Evolutionary conservation across 1,140 invertebrate genomes (phyloP).

Genomic region (Leucophenga varia): DNA sequence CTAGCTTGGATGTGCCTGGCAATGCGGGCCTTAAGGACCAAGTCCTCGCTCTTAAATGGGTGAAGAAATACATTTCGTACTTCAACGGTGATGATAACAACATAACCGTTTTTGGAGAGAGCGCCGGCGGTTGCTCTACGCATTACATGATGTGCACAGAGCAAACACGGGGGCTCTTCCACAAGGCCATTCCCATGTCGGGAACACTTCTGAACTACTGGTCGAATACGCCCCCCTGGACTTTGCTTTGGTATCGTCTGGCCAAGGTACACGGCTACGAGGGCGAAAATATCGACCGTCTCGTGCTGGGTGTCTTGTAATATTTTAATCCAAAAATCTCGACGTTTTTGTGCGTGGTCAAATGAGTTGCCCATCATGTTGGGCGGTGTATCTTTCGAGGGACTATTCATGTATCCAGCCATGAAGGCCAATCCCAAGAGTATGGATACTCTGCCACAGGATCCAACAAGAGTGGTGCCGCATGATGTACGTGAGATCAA

Average conservation of each 20-base stretch:
- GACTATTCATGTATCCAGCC: constrained; percentile 41
- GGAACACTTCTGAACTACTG: constrained; percentile 59
- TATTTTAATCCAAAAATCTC: too few species aligned
- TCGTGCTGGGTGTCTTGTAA: constrained; percentile 40
- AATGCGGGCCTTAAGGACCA: constrained; percentile 63
- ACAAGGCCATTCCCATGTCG: constrained; percentile 64
- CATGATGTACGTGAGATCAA: constrained; percentile 23
- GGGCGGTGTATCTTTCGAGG: constrained; percentile 52
- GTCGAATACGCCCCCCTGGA: constrained; percentile 18
- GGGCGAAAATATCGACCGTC: constrained; percentile 40
- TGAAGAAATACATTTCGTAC: constrained; percentile 48
- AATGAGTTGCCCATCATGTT: constrained; percentile 51
- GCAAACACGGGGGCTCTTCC: constrained; percentile 59
- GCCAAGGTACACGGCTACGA: constrained; percentile 31
- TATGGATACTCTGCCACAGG: constrained; percentile 24
- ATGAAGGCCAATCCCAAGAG: constrained; percentile 23
- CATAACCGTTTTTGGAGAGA: constrained; percentile 55
- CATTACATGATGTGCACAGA: constrained; percentile 43
- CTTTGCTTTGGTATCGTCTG: constrained; percentile 26
- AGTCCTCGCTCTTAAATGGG: constrained; percentile 56
- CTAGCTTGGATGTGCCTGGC: constrained; percentile 55
- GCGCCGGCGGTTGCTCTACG: constrained; percentile 51
- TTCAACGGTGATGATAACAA: constrained; percentile 54
- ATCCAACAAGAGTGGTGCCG: constrained; percentile 25
- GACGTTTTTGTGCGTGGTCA: too few species aligned